These are phyloP conservation scores for Dicerorhinus sumatrensis DNA, from an alignment of 2,113 vertebrate species.

Conservation along the genomic window DNA sequence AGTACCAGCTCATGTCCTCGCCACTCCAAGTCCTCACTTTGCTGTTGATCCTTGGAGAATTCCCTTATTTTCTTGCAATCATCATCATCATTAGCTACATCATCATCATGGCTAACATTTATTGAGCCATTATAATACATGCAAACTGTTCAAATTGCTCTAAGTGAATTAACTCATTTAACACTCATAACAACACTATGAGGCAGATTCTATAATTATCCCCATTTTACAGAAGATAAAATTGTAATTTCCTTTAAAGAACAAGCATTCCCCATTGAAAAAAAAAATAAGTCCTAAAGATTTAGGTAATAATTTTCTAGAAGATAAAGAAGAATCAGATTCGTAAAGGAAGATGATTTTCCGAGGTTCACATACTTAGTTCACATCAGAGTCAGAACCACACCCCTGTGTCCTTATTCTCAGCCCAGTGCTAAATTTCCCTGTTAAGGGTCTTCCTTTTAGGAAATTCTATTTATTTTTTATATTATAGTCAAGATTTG, in stretches of 20 bases:
- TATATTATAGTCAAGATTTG: not conserved
- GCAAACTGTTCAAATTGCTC: not conserved
- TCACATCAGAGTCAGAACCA: not conserved
- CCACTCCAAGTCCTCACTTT: not conserved
- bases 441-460: not conserved
- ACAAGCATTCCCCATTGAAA: not conserved
- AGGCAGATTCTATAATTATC: slow-evolving; percentile 36
- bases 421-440: not conserved
- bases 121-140: not conserved
- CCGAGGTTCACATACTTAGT: not conserved
- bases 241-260: slow-evolving; percentile 12
- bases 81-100: not conserved
- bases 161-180: not conserved
- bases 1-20: not conserved
- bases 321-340: not conserved
- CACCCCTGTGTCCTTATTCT: not conserved
- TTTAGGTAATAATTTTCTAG: not conserved
- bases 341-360: not conserved
- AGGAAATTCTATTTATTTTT: not conserved
- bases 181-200: not conserved
- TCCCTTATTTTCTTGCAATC: slow-evolving; percentile 26
- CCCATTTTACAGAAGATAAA: slow-evolving; percentile 54
- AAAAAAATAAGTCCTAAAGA: not conserved
- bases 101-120: not conserved
- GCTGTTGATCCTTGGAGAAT: not conserved